phyloP scores from a whole-genome alignment of 2,113 vertebrate genomes.

The Coregonus clupeaformis region DNA sequence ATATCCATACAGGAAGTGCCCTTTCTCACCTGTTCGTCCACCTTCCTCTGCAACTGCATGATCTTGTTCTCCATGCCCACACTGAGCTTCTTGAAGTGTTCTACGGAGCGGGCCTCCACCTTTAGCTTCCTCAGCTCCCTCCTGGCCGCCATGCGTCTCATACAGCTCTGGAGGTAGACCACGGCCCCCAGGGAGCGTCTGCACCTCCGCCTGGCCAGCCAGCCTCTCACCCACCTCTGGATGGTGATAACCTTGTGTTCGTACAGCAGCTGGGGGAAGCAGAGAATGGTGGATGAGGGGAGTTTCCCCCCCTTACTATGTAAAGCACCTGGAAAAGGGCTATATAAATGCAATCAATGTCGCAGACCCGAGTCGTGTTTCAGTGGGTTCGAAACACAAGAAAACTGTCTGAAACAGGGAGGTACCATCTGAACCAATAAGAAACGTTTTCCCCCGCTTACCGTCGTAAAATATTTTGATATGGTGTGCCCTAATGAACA shows the following conservation, averaged over 20 bases:
- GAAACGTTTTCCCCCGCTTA: too few relatives aligned
- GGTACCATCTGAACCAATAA: too few relatives aligned
- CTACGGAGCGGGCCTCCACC: slow-evolving; percentile 92
- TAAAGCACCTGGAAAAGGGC: too few relatives aligned
- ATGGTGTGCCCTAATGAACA: too few relatives aligned
- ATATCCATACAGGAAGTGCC: too few relatives aligned
- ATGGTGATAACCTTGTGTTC: slow-evolving; percentile 85
- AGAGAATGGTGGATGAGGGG: too few relatives aligned
- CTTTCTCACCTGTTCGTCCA: slow-evolving; percentile 87
- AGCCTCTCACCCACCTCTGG: slow-evolving; percentile 86
- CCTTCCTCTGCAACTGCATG: slow-evolving; percentile 91
- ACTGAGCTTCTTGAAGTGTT: slow-evolving; percentile 92
- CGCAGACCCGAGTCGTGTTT: too few relatives aligned
- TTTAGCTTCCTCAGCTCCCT: slow-evolving; percentile 89
- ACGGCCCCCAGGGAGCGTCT: slow-evolving; percentile 71
- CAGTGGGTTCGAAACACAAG: too few relatives aligned
- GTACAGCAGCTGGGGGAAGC: slow-evolving; percentile 77
- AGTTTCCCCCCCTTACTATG: too few relatives aligned
- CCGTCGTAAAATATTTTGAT: too few relatives aligned
- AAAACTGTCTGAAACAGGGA: too few relatives aligned
- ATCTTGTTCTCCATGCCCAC: slow-evolving; percentile 97
- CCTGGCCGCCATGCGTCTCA: slow-evolving; percentile 87
- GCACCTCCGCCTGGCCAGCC: slow-evolving; percentile 78
- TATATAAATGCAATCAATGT: too few relatives aligned
- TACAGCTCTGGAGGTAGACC: slow-evolving; percentile 90